These are phyloP conservation scores for Sebastes schlegelii DNA, from an alignment of 2,113 vertebrate genomes.

Conservation along the genomic window DNA sequence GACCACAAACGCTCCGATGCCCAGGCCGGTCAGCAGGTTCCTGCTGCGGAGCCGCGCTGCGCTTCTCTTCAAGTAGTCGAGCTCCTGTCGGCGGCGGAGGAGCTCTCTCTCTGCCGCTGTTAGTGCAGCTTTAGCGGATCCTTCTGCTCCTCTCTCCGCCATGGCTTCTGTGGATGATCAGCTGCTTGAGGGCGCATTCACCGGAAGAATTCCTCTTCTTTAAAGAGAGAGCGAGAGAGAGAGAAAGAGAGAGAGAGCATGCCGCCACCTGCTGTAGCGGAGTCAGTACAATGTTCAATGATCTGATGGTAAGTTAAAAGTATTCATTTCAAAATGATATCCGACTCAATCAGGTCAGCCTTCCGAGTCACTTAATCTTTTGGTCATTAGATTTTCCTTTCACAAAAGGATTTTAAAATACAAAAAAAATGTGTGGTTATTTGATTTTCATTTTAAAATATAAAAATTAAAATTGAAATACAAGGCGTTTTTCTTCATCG, in stretches of 20 bases:
- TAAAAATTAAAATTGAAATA: no score
- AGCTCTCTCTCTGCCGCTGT: conserved; percentile 77
- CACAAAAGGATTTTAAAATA: no score
- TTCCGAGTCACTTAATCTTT: no score
- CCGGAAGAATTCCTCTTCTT: not conserved
- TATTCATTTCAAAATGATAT: not conserved
- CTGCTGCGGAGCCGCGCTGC: conserved; percentile 78
- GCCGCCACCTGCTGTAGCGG: not conserved
- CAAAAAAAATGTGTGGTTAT: no score
- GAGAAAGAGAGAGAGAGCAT: not conserved
- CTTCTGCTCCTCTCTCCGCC: conserved; percentile 26
- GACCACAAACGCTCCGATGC: conserved; percentile 84
- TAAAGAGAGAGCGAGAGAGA: not conserved
- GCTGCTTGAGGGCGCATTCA: not conserved
- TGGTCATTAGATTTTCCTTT: no score
- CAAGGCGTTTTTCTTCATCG: rapidly evolving
- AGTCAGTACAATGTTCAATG: not conserved
- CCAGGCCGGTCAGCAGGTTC: conserved; percentile 85
- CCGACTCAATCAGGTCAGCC: not conserved
- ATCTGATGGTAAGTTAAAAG: not conserved
- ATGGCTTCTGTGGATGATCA: conserved; percentile 28
- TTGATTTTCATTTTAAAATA: no score
- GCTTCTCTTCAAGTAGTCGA: conserved; percentile 77
- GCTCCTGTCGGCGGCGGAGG: conserved; percentile 75
- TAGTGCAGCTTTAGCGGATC: not conserved